Evolutionary conservation across 1,140 invertebrate genomes (phyloP).

Genomic region (Drosophila chauvacae): DNA sequence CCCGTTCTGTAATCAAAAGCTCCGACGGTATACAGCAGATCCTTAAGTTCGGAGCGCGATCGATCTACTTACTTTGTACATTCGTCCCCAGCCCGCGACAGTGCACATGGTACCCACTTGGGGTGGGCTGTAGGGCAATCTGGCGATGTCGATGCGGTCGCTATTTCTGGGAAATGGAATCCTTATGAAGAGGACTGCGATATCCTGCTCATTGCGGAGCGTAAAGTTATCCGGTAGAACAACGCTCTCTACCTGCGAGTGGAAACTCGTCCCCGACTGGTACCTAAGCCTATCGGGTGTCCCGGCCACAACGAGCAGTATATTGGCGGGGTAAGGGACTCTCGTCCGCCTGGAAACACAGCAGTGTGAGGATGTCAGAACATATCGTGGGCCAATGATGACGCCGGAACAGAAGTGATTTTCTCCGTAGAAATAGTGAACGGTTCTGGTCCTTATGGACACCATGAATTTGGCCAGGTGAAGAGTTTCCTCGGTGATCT

Average conservation of each 20-base stretch:
- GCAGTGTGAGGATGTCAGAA: conserved; percentile 46
- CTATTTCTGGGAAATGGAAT: neutral
- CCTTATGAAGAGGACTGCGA: conserved; percentile 16
- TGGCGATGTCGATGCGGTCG: conserved; percentile 2
- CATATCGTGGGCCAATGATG: conserved; percentile 19
- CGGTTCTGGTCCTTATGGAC: conserved; percentile 43
- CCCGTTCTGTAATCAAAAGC: neutral
- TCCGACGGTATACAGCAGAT: neutral
- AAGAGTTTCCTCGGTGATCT: neutral
- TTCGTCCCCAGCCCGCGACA: conserved; percentile 51
- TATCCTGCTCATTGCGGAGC: conserved; percentile 44
- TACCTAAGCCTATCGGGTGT: conserved; percentile 38
- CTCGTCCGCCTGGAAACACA: conserved; percentile 33
- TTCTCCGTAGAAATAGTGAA: conserved; percentile 41
- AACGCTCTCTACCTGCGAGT: conserved; percentile 11
- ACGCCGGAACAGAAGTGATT: conserved; percentile 58
- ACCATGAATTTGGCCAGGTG: conserved; percentile 35
- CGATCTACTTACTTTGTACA: conserved; percentile 21
- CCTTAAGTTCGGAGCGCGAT: neutral
- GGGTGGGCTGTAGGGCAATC: neutral
- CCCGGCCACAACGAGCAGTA: conserved; percentile 42
- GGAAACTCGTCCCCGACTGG: neutral
- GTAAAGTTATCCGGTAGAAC: conserved; percentile 42
- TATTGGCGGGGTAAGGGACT: neutral
- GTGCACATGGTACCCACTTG: neutral